Evolutionary conservation across 2,888 invertebrate species (phyloP).

Genomic region (Eupithecia centaureata): DNA sequence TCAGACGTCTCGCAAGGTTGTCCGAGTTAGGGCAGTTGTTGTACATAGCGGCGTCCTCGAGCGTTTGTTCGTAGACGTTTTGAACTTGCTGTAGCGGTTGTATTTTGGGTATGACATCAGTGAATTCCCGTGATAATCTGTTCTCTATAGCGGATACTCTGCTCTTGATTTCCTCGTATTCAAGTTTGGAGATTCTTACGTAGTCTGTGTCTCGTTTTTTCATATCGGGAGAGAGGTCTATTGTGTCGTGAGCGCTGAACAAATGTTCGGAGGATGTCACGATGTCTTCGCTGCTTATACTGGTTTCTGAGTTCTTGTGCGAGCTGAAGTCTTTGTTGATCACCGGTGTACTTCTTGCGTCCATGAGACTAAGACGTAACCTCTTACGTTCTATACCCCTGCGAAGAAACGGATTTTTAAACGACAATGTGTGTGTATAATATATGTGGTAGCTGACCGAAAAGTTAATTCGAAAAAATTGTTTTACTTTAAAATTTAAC

Average conservation of each 20-base stretch:
- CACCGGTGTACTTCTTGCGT: constrained; percentile 72
- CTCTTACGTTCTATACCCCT: constrained; percentile 80
- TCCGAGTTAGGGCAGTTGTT: constrained; percentile 86
- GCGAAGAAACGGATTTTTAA: constrained; percentile 22
- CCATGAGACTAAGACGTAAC: constrained; percentile 74
- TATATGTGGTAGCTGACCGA: not conserved
- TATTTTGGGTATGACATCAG: constrained; percentile 72
- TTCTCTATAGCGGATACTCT: constrained; percentile 89
- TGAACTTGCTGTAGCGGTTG: constrained; percentile 87
- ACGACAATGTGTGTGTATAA: no score
- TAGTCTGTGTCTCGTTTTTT: constrained; percentile 83
- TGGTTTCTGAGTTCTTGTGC: constrained; percentile 70
- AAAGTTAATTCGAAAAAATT: not conserved
- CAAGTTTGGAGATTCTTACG: constrained; percentile 88
- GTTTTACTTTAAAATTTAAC: no score
- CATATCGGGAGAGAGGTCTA: constrained; percentile 72
- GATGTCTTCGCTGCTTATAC: constrained; percentile 75
- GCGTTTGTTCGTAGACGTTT: constrained; percentile 88
- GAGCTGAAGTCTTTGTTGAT: constrained; percentile 66
- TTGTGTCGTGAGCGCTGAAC: constrained; percentile 76
- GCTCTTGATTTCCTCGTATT: constrained; percentile 91
- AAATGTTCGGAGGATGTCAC: constrained; percentile 74
- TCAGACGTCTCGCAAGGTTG: constrained; percentile 87
- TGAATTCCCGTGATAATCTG: constrained; percentile 88
- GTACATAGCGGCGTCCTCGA: constrained; percentile 86